Base-by-base conservation (phyloP, 2,113 vertebrate species). In the Cryptomyrus ogoouensis region DNA sequence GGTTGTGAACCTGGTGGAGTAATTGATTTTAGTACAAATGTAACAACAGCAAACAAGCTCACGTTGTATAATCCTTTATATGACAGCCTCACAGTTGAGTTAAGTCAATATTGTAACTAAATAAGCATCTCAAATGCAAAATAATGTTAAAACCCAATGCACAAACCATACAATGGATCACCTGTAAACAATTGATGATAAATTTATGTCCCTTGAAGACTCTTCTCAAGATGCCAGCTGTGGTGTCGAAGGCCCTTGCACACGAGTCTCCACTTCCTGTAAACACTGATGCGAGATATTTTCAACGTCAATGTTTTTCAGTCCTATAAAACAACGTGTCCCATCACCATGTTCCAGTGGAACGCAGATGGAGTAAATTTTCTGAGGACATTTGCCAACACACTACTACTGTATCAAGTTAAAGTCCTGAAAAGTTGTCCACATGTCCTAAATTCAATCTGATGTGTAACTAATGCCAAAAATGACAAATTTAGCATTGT, bases 141-240 rank as follows among this genome's bases (percentile, higher is more conserved):
- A 46, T 12, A 31, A 47, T 12, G 24, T 31, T 74, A 5, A 24
- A 88, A 31, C 62, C 62, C 10, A 70, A 46, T 7, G 58, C 56
- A 88, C 62, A n/a, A 39, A 49, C 62, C 9, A 21, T 39, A 27
- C 24, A 27, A 27, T 39, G 17, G 49, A 94, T 92, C 92, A 97
- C 96, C 96, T 97, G 96, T 92, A 97, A 94, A 88, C 95, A 96
- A 94, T 97, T 97, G 92, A 97, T 96, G 93, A 97, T 91, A 89
- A 96, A 95, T 49, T 94, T 94, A 85, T 97, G 96, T 62, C 96
- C 96, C 52, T 95, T 95, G 91, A 97, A 97, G 88, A 96, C 95
- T 93, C 94, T 95, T 93, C 95, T 96, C 90, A 97, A 93, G 56
- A 92, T 94, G 2, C 96, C 96, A 0, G 95, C 95, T 88, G 90